Conservation (phyloP, 2,888 invertebrate species). For the Chesias legatella region DNA sequence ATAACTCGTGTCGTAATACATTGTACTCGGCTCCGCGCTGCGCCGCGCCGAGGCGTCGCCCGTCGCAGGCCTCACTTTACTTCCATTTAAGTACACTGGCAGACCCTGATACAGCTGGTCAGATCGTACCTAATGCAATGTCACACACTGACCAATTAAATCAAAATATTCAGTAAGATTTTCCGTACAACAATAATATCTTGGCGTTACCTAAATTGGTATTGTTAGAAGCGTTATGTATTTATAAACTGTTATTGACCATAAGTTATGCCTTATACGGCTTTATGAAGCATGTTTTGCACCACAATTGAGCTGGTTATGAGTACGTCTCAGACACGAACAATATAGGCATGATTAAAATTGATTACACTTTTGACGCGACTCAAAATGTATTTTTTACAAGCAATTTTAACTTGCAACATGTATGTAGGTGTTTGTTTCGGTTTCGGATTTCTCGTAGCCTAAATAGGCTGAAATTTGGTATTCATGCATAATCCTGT, state of each 20-base stretch:
- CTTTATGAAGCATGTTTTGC: conserved; percentile 40
- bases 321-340: conserved; percentile 25
- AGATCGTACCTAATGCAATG: conserved; percentile 13
- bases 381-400: not conserved
- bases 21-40: not conserved
- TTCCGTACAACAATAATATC: conserved; percentile 23
- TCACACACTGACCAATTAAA: conserved; percentile 20
- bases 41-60: conserved; percentile 34
- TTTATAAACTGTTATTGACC: conserved; percentile 28
- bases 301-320: conserved; percentile 33
- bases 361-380: conserved; percentile 5
- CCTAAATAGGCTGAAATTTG: too few species aligned
- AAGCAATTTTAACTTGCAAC: too few species aligned
- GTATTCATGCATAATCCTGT: too few species aligned
- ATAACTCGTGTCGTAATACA: conserved; percentile 25
- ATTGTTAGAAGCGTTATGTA: conserved; percentile 23
- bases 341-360: conserved; percentile 6
- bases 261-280: conserved; percentile 42
- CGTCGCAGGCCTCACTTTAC: conserved; percentile 37
- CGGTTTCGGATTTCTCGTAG: too few species aligned
- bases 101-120: conserved; percentile 47
- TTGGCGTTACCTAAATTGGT: conserved; percentile 28
- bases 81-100: conserved; percentile 49
- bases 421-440: too few species aligned
- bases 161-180: conserved; percentile 23